A percentile compares a stretch with the other conserved stretches of the same genome.
These are phyloP conservation scores for Littorina saxatilis DNA, from an alignment of 1,140 invertebrate genomes.

Conservation along the genomic window DNA sequence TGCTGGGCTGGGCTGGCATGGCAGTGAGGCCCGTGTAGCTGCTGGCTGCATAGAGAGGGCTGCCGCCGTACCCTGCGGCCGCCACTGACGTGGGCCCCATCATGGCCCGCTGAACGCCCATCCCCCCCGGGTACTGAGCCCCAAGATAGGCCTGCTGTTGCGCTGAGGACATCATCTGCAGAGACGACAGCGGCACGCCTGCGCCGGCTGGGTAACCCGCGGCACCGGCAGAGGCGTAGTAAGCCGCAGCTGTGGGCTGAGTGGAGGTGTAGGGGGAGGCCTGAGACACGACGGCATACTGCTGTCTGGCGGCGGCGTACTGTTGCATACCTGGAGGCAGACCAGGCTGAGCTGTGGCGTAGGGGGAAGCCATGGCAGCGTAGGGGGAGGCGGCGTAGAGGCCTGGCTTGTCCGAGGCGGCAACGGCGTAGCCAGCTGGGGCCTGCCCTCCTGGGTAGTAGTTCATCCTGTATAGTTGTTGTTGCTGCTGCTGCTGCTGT, in stretches of 20 bases:
- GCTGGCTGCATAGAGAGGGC: conserved; percentile 31
- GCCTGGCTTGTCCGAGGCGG: conserved; percentile 32
- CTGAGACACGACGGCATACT: conserved; percentile 34
- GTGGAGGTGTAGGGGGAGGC: conserved; percentile 27
- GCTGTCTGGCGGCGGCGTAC: conserved; percentile 25
- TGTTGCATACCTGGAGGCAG: conserved; percentile 31
- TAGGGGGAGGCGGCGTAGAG: conserved; percentile 32
- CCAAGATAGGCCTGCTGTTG: conserved; percentile 15
- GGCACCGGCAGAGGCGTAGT: conserved; percentile 10
- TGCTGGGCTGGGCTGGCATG: conserved; percentile 28
- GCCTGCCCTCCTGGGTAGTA: conserved; percentile 27
- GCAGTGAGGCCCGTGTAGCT: conserved; percentile 26
- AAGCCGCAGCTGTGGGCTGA: conserved; percentile 16
- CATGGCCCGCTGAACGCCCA: conserved; percentile 18
- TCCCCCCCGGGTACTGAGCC: conserved; percentile 25
- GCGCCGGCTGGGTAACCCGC: not conserved
- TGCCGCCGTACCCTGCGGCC: conserved; percentile 32
- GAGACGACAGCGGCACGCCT: conserved; percentile 12
- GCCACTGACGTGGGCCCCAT: conserved; percentile 28
- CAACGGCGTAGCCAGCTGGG: conserved; percentile 30
- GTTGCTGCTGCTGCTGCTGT: conserved; percentile 12
- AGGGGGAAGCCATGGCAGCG: conserved; percentile 8
- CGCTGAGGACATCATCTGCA: conserved; percentile 9
- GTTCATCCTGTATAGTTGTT: conserved; percentile 33
- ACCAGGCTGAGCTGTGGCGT: conserved; percentile 22